These are phyloP conservation scores for Spilogale gracilis DNA, from an alignment of 2,113 vertebrate genomes.

Conservation along the genomic window DNA sequence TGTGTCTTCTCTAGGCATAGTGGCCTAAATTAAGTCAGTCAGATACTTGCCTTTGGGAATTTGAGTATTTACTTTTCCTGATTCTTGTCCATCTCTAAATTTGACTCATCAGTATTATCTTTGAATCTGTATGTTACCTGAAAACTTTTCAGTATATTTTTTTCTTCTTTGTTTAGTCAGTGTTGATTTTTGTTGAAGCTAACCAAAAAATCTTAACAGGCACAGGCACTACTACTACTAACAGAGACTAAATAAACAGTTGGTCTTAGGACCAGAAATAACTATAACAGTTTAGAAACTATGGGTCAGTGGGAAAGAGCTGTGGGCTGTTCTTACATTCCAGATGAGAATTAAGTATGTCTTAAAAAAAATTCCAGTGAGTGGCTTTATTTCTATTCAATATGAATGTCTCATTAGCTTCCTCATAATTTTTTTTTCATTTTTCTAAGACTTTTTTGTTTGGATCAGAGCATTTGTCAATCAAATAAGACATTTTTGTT, in stretches of 20 bases:
- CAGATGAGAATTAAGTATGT: constrained; percentile 30
- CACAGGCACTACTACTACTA: background rate
- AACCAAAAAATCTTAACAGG: background rate
- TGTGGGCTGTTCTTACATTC: background rate
- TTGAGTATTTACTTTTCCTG: background rate
- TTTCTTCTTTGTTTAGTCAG: background rate
- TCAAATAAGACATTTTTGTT: constrained; percentile 69
- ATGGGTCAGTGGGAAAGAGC: background rate
- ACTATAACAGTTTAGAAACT: background rate
- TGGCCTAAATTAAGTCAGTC: background rate
- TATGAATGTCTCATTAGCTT: constrained; percentile 55
- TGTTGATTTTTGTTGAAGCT: constrained; percentile 16
- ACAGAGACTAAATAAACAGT: background rate
- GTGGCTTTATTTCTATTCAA: constrained; percentile 49
- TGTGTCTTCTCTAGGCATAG: background rate
- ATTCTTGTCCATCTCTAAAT: background rate
- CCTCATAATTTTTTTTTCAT: constrained; percentile 61
- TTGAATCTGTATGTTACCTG: background rate
- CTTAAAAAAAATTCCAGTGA: constrained; percentile 3
- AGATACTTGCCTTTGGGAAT: background rate
- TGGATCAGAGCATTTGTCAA: constrained; percentile 58
- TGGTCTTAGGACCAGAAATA: background rate
- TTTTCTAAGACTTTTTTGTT: constrained; percentile 64
- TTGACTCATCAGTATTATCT: background rate
- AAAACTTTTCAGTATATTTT: background rate